phyloP scores from a whole-genome alignment of 2,113 vertebrate genomes.

The Edolisoma coerulescens region DNA sequence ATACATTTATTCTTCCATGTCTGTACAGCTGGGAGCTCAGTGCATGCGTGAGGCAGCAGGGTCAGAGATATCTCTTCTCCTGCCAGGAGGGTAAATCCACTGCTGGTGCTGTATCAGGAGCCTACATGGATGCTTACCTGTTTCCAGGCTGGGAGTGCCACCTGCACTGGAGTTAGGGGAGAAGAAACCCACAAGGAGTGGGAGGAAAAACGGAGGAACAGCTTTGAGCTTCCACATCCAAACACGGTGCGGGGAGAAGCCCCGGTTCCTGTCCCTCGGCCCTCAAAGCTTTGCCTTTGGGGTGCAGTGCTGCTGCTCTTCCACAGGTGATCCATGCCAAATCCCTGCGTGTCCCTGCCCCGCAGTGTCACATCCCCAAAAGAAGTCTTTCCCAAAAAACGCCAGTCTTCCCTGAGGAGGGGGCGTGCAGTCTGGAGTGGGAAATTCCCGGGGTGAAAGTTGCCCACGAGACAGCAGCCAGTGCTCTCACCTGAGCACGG shows the following conservation, averaged over 20 bases:
- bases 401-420: neutral
- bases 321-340: neutral
- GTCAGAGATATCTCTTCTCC: neutral
- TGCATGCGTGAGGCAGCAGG: conserved; percentile 21
- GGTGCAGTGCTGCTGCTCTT: neutral
- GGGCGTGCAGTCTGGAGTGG: neutral
- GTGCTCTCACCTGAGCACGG: neutral
- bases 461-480: neutral
- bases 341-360: neutral
- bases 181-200: neutral
- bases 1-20: conserved; percentile 46
- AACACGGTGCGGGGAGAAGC: neutral
- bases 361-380: neutral
- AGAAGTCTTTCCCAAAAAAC: neutral
- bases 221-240: neutral
- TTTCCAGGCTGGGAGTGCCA: conserved; percentile 7
- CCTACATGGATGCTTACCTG: conserved; percentile 18
- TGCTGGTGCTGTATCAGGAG: neutral
- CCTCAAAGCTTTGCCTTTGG: neutral
- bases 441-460: neutral
- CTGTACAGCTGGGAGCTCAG: conserved; percentile 46
- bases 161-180: neutral
- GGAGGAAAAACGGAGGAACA: neutral
- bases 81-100: neutral
- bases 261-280: neutral